Conservation (phyloP, 2,113 vertebrate genomes). For the Anarrhichthys ocellatus region DNA sequence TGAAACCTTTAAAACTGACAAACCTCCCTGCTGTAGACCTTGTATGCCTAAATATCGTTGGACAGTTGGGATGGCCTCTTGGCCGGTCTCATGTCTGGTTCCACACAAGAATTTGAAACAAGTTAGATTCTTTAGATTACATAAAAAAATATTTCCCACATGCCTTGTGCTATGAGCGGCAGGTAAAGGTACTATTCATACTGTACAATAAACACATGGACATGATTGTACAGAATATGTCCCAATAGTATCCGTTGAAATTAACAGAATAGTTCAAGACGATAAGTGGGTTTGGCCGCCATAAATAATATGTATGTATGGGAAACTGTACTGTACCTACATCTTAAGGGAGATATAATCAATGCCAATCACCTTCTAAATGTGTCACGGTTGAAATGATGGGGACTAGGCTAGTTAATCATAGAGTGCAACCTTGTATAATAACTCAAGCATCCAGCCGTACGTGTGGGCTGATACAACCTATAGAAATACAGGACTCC, state of each 20-base stretch:
- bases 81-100: slow-evolving; percentile 27
- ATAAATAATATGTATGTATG: slow-evolving; percentile 31
- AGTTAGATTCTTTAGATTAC: slow-evolving; percentile 19
- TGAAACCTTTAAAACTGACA: slow-evolving; percentile 59
- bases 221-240: slow-evolving; percentile 11
- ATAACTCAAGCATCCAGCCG: slow-evolving; percentile 50
- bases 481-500: slow-evolving; percentile 50
- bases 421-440: slow-evolving; percentile 31
- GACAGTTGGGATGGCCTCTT: slow-evolving; percentile 22
- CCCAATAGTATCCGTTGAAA: slow-evolving; percentile 8
- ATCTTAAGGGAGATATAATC: slow-evolving; percentile 32
- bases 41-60: slow-evolving; percentile 47
- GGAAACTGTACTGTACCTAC: background rate
- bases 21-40: slow-evolving; percentile 48
- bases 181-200: slow-evolving; percentile 28
- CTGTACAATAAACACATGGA: slow-evolving; percentile 23
- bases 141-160: background rate
- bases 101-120: slow-evolving; percentile 33
- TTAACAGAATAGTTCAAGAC: slow-evolving; percentile 5
- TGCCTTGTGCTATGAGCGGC: slow-evolving; percentile 2
- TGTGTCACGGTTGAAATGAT: slow-evolving; percentile 34
- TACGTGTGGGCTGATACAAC: slow-evolving; percentile 60
- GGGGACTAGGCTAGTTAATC: slow-evolving; percentile 13
- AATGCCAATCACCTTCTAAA: slow-evolving; percentile 40
- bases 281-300: slow-evolving; percentile 26